Evolutionary conservation across 2,888 invertebrate species (phyloP).

Genomic region (Andricus quercusramuli): DNA sequence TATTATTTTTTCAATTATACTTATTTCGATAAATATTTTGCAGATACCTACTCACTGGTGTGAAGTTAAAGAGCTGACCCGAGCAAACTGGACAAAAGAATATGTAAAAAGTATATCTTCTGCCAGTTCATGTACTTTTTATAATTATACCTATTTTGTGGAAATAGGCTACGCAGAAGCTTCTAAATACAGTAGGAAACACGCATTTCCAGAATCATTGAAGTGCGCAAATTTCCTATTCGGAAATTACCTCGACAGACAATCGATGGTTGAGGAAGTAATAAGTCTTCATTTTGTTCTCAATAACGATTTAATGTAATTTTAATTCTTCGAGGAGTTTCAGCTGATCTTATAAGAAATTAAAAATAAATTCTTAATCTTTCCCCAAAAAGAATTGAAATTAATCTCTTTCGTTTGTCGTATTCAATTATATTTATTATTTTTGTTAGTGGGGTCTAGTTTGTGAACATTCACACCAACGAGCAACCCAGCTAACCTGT

Average conservation of each 20-base stretch:
- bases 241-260: constrained; percentile 68
- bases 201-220: constrained; percentile 63
- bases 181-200: constrained; percentile 67
- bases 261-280: constrained; percentile 79
- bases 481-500: no score
- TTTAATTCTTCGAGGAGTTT: no score
- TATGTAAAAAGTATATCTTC: constrained; percentile 73
- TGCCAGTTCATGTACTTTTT: constrained; percentile 75
- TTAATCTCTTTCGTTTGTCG: no score
- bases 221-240: constrained; percentile 74
- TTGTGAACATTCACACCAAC: constrained; percentile 78
- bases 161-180: constrained; percentile 78
- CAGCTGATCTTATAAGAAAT: no score
- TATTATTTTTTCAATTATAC: not conserved
- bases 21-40: constrained; percentile 13
- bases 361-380: no score
- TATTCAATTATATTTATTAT: constrained; percentile 3
- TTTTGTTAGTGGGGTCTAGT: constrained; percentile 80
- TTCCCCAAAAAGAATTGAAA: no score
- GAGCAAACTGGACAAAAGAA: constrained; percentile 79
- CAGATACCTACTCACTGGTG: constrained; percentile 79
- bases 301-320: not conserved
- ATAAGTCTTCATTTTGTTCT: constrained; percentile 47
- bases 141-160: constrained; percentile 78
- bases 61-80: constrained; percentile 75